These are phyloP conservation scores for Catotricha subobsoleta DNA, from an alignment of 2,888 invertebrate genomes.

Conservation along the genomic window DNA sequence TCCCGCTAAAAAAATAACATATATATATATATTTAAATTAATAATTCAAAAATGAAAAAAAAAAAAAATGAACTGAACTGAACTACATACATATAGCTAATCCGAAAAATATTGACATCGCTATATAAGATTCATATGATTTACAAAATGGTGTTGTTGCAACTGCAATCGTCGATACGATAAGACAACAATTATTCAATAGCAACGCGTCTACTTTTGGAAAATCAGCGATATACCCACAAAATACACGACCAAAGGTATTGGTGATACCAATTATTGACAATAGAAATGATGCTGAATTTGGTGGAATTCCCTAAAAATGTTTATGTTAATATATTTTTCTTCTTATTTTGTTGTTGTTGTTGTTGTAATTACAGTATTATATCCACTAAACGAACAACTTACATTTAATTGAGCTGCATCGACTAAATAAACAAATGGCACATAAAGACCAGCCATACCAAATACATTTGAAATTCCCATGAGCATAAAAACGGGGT, in stretches of 20 bases:
- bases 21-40: not conserved
- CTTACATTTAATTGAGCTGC: conserved; percentile 53
- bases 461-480: conserved; percentile 90
- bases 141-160: conserved; percentile 68
- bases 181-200: conserved; percentile 82
- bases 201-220: conserved; percentile 79
- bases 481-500: conserved; percentile 81
- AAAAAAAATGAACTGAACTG: not conserved
- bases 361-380: not conserved
- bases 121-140: conserved; percentile 55
- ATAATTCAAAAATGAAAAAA: conserved; percentile 2
- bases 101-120: conserved; percentile 76
- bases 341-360: too few species aligned
- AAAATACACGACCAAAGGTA: conserved; percentile 76
- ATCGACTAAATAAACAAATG: conserved; percentile 86
- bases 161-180: conserved; percentile 74
- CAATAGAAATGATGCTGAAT: conserved; percentile 54
- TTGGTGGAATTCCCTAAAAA: conserved; percentile 49
- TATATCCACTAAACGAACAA: conserved; percentile 14
- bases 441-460: conserved; percentile 93
- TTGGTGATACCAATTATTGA: conserved; percentile 87
- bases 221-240: conserved; percentile 82
- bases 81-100: conserved; percentile 66
- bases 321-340: not conserved
- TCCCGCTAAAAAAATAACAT: conserved; percentile 50